Conservation (phyloP, 2,113 vertebrate species). For the Pachycephala philippinensis region DNA sequence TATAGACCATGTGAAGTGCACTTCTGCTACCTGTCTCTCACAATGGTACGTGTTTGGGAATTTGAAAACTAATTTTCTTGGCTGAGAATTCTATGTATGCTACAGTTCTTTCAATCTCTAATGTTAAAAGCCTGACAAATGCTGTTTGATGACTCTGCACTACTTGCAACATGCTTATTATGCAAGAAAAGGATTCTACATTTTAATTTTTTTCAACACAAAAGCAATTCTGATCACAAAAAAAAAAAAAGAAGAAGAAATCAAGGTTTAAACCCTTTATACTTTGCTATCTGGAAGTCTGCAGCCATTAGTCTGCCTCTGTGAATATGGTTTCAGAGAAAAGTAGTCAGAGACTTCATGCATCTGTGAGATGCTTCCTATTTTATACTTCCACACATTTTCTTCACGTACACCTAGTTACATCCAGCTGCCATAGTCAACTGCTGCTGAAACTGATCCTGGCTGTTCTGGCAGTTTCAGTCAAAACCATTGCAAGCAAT, state of each 20-base stretch:
- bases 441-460: neutral
- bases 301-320: neutral
- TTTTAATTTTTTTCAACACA: neutral
- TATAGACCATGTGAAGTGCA: neutral
- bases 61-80: conserved; percentile 26
- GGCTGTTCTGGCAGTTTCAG: neutral
- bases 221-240: neutral
- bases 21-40: neutral
- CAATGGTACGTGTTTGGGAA: neutral
- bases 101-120: neutral
- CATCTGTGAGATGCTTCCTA: neutral
- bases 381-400: neutral
- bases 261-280: neutral
- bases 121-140: neutral
- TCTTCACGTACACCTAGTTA: neutral
- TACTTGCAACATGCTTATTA: neutral
- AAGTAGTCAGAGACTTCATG: neutral
- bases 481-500: neutral
- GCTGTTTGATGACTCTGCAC: neutral
- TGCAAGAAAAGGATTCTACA: neutral
- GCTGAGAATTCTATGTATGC: neutral
- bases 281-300: neutral
- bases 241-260: neutral
- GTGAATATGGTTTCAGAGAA: neutral
- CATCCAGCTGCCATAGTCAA: neutral